These are phyloP conservation scores for Perithous albicinctus DNA, from an alignment of 2,888 invertebrate genomes.

Conservation along the genomic window DNA sequence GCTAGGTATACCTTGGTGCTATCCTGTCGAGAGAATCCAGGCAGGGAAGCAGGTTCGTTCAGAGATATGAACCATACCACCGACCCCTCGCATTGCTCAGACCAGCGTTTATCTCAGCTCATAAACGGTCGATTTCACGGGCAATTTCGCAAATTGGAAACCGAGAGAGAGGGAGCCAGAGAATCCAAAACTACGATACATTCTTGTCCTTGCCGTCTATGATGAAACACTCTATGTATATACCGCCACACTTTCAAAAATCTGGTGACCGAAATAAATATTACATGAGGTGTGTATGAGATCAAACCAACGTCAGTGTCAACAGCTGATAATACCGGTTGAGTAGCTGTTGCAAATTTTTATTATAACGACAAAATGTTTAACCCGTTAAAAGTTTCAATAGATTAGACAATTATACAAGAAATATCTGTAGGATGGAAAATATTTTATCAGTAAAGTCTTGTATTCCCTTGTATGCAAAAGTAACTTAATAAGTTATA, in stretches of 20 bases:
- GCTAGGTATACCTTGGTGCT: constrained; percentile 18
- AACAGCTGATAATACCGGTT: no score
- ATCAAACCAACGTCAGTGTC: no score
- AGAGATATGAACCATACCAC: constrained; percentile 16
- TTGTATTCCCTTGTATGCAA: no score
- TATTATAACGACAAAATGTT: no score
- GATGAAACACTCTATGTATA: not conserved
- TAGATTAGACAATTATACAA: no score
- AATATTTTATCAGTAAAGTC: no score
- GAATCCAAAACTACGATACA: constrained; percentile 1
- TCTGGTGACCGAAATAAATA: no score
- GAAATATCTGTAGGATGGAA: no score
- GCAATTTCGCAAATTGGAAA: constrained; percentile 79
- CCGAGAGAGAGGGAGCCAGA: constrained; percentile 41
- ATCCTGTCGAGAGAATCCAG: not conserved
- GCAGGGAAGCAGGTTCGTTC: constrained; percentile 21
- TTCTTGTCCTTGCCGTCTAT: not conserved
- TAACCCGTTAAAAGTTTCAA: no score
- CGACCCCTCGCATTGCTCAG: constrained; percentile 39
- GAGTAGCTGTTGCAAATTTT: no score
- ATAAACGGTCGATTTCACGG: constrained; percentile 79
- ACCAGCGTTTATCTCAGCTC: constrained; percentile 75
- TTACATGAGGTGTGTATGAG: no score
- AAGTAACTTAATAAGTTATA: no score
- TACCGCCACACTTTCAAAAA: not conserved